Conservation (phyloP, 2,888 invertebrate species). For the Apomyelois bistriatella region DNA sequence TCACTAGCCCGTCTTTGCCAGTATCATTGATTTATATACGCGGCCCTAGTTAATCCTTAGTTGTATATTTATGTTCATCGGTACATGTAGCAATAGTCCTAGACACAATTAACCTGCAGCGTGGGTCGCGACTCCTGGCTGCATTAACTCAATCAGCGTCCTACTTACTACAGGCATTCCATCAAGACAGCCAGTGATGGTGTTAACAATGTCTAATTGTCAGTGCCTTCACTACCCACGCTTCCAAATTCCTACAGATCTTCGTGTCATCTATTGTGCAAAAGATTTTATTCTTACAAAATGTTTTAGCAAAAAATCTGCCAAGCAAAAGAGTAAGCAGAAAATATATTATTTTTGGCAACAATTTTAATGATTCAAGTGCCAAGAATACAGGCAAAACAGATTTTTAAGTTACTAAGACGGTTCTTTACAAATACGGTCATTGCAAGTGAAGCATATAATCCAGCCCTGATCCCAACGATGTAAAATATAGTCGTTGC, state of each 20-base stretch:
- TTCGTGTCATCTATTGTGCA: neutral
- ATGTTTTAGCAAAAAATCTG: neutral
- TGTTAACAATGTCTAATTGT: neutral
- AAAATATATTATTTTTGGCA: too few relatives aligned
- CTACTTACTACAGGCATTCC: conserved; percentile 7
- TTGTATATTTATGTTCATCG: too few relatives aligned
- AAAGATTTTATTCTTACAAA: too few relatives aligned
- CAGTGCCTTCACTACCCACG: neutral
- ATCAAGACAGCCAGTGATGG: neutral
- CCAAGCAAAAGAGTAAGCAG: neutral
- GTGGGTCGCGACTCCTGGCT: conserved; percentile 1
- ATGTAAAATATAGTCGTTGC: neutral
- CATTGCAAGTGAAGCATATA: neutral
- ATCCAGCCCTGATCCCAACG: neutral
- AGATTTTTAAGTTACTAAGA: too few relatives aligned
- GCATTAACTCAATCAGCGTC: neutral
- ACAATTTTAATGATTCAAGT: neutral
- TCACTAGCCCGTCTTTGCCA: too few relatives aligned
- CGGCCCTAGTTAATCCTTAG: too few relatives aligned
- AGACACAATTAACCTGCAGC: neutral
- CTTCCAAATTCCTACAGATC: neutral
- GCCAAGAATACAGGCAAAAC: neutral
- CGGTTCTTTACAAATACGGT: too few relatives aligned
- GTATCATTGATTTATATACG: too few relatives aligned
- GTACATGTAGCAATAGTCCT: neutral